Conservation (phyloP, 2,113 vertebrate species). For the Athene cunicularia region DNA sequence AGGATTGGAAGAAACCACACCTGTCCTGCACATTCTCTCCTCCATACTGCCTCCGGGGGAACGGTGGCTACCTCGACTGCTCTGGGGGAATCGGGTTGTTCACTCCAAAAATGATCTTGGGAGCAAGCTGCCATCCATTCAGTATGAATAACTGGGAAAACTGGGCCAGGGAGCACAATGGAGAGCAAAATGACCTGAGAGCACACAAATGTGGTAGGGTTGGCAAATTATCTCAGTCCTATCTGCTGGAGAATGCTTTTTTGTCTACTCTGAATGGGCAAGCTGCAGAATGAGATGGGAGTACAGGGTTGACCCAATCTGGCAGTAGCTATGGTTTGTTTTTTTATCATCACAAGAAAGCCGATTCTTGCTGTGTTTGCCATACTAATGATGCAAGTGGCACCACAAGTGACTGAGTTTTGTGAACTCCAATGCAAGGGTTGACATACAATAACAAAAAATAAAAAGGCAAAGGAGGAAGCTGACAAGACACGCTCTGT, state of each 20-base stretch:
- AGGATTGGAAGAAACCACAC: neutral
- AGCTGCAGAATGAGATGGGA: neutral
- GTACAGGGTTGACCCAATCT: neutral
- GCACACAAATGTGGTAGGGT: neutral
- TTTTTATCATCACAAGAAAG: neutral
- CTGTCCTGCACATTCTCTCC: neutral
- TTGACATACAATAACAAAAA: neutral
- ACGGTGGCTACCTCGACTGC: fast-evolving
- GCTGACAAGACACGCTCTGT: slow-evolving; percentile 15
- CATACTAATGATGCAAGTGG: neutral
- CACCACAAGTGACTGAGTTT: slow-evolving; percentile 9
- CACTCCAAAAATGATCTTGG: neutral
- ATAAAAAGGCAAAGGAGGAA: slow-evolving; percentile 1
- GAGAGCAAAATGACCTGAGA: neutral
- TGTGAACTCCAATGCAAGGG: neutral
- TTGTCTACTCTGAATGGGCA: neutral
- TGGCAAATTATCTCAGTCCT: neutral
- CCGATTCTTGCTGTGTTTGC: neutral
- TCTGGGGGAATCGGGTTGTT: neutral
- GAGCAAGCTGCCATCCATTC: neutral
- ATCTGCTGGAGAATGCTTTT: neutral
- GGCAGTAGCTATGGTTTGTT: neutral
- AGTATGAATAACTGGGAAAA: neutral
- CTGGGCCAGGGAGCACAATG: neutral
- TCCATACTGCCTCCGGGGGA: neutral